Evolutionary conservation across 2,797 vertebrate species (phyloP).

Genomic region (Paguma larvata): DNA sequence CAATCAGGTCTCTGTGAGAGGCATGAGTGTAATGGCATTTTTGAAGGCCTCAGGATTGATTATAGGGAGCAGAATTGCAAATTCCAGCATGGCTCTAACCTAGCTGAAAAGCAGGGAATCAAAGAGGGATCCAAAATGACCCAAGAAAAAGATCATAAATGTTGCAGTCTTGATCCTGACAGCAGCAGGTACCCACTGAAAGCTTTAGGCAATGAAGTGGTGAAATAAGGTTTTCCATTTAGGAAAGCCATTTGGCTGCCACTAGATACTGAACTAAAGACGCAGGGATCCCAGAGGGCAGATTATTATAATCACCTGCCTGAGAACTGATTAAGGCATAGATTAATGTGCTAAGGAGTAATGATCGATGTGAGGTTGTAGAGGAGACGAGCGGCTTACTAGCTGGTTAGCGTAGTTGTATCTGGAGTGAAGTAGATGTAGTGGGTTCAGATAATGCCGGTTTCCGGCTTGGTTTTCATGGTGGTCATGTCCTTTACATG

Average conservation of each 20-base stretch:
- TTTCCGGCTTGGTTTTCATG: neutral
- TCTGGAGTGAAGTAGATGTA: neutral
- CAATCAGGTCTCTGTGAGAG: too few species aligned
- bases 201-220: neutral
- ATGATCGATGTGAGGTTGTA: neutral
- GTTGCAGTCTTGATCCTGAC: neutral
- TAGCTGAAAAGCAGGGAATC: neutral
- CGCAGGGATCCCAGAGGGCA: neutral
- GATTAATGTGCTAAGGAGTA: neutral
- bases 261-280: neutral
- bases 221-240: neutral
- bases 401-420: neutral
- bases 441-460: neutral
- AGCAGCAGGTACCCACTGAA: neutral
- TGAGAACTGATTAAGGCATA: neutral
- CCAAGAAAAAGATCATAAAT: neutral
- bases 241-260: neutral
- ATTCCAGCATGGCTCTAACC: neutral
- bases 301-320: neutral
- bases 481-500: neutral
- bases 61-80: neutral
- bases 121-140: neutral
- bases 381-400: neutral
- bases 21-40: neutral
- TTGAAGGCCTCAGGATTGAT: rapidly evolving